A percentile compares a stretch with the other conserved stretches of the same genome.
Conservation (phyloP, 64 coral and sea anemone species). For the Montipora cactus region DNA sequence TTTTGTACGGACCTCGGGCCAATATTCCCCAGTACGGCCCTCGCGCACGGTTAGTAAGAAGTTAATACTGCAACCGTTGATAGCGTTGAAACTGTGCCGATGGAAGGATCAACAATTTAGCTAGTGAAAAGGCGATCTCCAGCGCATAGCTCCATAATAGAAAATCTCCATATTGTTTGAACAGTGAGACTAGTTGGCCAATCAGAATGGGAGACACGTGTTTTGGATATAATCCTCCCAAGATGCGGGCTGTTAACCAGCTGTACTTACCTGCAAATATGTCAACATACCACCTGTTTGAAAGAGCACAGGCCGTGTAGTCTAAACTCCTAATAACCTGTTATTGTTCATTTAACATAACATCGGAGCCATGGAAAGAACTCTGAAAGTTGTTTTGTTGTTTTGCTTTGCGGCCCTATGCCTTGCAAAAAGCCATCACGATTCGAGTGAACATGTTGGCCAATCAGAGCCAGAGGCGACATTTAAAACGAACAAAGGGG, state of each 20-base stretch:
- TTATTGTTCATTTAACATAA: conserved; percentile 52
- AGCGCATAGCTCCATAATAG: too few species aligned
- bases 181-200: too few species aligned
- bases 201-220: too few species aligned
- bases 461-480: conserved; percentile 54
- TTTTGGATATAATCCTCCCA: not conserved
- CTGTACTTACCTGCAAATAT: not conserved
- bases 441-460: conserved; percentile 18
- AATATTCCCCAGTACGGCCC: too few species aligned
- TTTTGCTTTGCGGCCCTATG: conserved; percentile 34
- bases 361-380: conserved; percentile 39
- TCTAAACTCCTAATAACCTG: not conserved
- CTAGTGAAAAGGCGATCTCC: too few species aligned
- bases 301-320: not conserved
- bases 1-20: too few species aligned
- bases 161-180: too few species aligned
- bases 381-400: conserved; percentile 11
- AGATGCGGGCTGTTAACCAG: not conserved
- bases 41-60: too few species aligned
- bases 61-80: too few species aligned
- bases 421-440: conserved; percentile 4
- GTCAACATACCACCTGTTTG: conserved; percentile 28
- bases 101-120: too few species aligned
- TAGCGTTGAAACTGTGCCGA: too few species aligned
- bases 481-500: conserved; percentile 42